Evolutionary conservation across 2,797 vertebrate species (phyloP).

Genomic region (Falco rusticolus): DNA sequence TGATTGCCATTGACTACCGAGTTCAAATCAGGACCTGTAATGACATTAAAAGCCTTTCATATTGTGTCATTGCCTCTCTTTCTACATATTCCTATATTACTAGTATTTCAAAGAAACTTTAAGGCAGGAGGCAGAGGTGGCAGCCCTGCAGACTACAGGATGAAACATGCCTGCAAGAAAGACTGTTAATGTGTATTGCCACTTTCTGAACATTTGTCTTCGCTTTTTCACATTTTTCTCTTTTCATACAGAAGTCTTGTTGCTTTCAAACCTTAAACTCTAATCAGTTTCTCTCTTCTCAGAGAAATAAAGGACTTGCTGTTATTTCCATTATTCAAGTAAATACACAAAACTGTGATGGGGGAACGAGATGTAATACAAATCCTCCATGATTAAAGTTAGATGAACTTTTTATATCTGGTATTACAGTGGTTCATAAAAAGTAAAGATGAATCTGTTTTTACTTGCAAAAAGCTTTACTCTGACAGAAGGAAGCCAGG

Average conservation of each 20-base stretch:
- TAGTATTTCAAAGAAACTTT: neutral
- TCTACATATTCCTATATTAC: neutral
- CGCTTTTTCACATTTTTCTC: neutral
- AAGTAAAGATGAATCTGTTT: neutral
- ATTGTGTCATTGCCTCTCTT: neutral
- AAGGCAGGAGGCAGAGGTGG: neutral
- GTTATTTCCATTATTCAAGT: neutral
- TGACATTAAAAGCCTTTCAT: neutral
- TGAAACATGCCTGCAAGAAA: neutral
- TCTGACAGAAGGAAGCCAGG: neutral
- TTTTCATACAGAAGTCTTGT: neutral
- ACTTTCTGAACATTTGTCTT: neutral
- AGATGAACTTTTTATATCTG: neutral
- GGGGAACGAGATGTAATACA: neutral
- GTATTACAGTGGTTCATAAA: neutral
- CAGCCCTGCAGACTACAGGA: neutral
- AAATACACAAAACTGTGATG: neutral
- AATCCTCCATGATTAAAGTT: neutral
- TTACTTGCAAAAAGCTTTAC: neutral
- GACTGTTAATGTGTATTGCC: neutral
- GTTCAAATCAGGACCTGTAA: neutral
- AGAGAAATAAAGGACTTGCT: neutral
- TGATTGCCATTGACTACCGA: neutral
- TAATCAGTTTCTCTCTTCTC: neutral
- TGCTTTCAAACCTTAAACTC: neutral